phyloP scores from a whole-genome alignment of 2,113 vertebrate species.

The Helogale parvula region DNA sequence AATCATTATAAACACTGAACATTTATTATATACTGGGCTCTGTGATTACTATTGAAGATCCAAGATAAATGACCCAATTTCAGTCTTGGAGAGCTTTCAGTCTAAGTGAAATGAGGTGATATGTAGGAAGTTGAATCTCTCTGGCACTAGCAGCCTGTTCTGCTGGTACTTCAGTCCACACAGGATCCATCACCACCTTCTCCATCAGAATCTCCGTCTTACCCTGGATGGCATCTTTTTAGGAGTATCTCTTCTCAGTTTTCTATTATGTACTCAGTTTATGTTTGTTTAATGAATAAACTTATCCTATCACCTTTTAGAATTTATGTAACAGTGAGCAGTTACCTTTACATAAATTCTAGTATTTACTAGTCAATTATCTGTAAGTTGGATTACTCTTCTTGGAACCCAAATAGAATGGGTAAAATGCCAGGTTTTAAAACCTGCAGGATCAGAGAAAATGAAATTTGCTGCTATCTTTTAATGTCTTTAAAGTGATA shows the following conservation, averaged over 20 bases:
- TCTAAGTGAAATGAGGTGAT: too few species aligned
- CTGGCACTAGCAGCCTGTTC: neutral
- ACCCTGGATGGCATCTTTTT: neutral
- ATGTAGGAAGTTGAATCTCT: neutral
- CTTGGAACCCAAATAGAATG: neutral
- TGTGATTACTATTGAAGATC: neutral
- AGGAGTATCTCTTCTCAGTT: neutral
- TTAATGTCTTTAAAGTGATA: constrained; percentile 80
- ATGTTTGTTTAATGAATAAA: constrained; percentile 36
- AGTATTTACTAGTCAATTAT: constrained; percentile 1
- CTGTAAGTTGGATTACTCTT: neutral
- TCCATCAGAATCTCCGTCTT: neutral
- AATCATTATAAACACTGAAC: neutral
- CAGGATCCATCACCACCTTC: neutral
- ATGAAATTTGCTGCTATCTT: constrained; percentile 78
- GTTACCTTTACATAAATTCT: too few species aligned
- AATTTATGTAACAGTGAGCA: neutral
- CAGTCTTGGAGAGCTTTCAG: too few species aligned
- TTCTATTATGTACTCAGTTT: neutral
- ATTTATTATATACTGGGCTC: neutral
- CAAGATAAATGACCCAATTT: too few species aligned
- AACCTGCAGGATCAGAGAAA: constrained; percentile 76
- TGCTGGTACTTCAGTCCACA: accelerated
- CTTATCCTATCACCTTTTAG: neutral
- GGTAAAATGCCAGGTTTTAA: constrained; percentile 35